phyloP scores from a whole-genome alignment of 1,140 invertebrate genomes.

The Trachymyrmex cornetzi region DNA sequence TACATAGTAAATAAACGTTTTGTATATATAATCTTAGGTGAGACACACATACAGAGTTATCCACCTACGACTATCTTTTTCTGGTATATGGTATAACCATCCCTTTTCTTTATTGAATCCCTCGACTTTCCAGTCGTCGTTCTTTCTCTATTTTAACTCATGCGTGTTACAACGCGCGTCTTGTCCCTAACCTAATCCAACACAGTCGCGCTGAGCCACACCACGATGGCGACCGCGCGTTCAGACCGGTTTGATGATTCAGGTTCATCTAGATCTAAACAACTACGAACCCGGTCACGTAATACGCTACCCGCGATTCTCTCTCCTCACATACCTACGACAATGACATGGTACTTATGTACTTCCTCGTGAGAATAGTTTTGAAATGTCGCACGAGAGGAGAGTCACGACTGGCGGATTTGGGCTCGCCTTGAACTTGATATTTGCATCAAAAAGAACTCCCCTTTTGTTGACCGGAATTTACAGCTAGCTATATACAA shows the following conservation, averaged over 20 bases:
- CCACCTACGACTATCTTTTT: constrained; percentile 22
- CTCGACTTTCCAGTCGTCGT: constrained; percentile 31
- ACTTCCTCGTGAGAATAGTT: constrained; percentile 61
- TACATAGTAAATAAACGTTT: no score
- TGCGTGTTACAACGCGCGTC: constrained; percentile 78
- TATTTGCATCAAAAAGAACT: constrained; percentile 42
- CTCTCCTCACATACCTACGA: constrained; percentile 46
- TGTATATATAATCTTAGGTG: neutral
- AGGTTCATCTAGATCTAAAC: constrained; percentile 85
- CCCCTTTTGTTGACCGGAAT: constrained; percentile 49
- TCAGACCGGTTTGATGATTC: constrained; percentile 85
- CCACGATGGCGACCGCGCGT: constrained; percentile 70
- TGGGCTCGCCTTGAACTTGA: constrained; percentile 39
- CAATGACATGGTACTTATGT: constrained; percentile 59
- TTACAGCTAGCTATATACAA: constrained; percentile 57
- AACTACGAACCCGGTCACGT: constrained; percentile 71
- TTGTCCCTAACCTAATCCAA: constrained; percentile 86
- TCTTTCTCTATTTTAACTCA: constrained; percentile 79
- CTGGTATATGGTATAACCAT: neutral
- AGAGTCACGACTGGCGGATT: constrained; percentile 51
- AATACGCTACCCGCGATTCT: constrained; percentile 73
- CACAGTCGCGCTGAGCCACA: constrained; percentile 79
- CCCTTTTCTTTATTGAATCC: constrained; percentile 24
- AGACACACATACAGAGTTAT: neutral
- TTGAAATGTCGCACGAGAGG: constrained; percentile 52